Percentiles rank a stretch among this genome's conserved stretches.
Conservation (phyloP, 2,113 vertebrate genomes). For the Syrrhaptes paradoxus region DNA sequence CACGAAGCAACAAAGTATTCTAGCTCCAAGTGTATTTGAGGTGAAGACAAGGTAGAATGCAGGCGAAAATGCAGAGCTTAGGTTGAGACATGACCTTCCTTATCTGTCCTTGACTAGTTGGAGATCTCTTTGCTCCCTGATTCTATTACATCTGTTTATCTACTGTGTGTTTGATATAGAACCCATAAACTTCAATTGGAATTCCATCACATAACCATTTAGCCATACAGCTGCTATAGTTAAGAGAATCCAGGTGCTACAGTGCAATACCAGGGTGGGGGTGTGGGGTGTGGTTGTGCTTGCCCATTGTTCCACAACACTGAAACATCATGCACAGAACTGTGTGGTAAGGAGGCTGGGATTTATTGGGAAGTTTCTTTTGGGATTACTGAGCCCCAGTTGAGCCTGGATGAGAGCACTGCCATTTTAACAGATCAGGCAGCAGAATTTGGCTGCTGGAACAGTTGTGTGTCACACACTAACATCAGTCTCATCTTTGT, state of each 20-base stretch:
- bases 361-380: neutral
- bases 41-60: neutral
- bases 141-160: neutral
- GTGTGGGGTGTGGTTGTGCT: neutral
- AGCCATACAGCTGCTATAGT: neutral
- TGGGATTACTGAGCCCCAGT: neutral
- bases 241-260: neutral
- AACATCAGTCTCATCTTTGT: neutral
- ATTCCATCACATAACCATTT: neutral
- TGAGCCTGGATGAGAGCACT: neutral
- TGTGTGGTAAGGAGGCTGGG: neutral
- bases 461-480: neutral
- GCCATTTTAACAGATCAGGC: neutral
- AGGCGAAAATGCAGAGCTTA: neutral
- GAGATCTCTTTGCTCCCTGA: neutral
- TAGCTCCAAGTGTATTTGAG: neutral
- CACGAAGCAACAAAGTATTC: neutral
- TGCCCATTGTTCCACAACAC: neutral
- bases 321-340: neutral
- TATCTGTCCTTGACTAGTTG: neutral
- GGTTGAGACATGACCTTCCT: neutral
- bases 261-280: accelerated
- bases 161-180: neutral
- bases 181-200: neutral
- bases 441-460: neutral